Evolutionary conservation across 2,888 invertebrate species (phyloP).

Genomic region (Seira sanloemensis): DNA sequence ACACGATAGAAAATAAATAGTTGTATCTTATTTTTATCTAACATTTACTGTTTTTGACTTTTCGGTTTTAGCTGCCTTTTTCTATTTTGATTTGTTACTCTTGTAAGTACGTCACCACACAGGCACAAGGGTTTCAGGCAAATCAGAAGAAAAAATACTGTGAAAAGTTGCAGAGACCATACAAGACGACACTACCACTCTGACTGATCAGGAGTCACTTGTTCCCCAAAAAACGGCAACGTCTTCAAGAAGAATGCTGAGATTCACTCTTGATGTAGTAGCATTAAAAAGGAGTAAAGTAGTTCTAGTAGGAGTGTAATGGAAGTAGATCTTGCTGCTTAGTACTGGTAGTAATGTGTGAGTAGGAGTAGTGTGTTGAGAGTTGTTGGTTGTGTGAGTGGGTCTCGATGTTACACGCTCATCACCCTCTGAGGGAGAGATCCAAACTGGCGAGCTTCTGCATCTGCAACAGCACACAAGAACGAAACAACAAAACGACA

Average conservation of each 20-base stretch:
- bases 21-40: neutral
- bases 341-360: constrained; percentile 51
- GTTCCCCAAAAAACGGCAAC: constrained; percentile 54
- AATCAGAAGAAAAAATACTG: constrained; percentile 40
- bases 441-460: constrained; percentile 70
- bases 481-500: constrained; percentile 23
- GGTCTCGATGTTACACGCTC: constrained; percentile 69
- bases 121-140: constrained; percentile 18
- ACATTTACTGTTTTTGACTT: constrained; percentile 2
- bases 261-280: constrained; percentile 40
- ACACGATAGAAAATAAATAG: constrained; percentile 10
- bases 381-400: constrained; percentile 57
- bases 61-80: neutral
- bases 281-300: constrained; percentile 55
- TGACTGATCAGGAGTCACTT: constrained; percentile 64
- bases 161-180: constrained; percentile 50
- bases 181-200: constrained; percentile 58
- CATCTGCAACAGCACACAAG: constrained; percentile 68
- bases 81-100: neutral
- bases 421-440: constrained; percentile 72
- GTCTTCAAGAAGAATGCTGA: constrained; percentile 60
- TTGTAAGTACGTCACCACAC: constrained; percentile 46
- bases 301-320: constrained; percentile 34
- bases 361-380: constrained; percentile 42
- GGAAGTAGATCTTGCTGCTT: constrained; percentile 19